These are phyloP conservation scores for Lepidocyrtoides sp. DNA, from an alignment of 2,888 invertebrate genomes.

Conservation along the genomic window DNA sequence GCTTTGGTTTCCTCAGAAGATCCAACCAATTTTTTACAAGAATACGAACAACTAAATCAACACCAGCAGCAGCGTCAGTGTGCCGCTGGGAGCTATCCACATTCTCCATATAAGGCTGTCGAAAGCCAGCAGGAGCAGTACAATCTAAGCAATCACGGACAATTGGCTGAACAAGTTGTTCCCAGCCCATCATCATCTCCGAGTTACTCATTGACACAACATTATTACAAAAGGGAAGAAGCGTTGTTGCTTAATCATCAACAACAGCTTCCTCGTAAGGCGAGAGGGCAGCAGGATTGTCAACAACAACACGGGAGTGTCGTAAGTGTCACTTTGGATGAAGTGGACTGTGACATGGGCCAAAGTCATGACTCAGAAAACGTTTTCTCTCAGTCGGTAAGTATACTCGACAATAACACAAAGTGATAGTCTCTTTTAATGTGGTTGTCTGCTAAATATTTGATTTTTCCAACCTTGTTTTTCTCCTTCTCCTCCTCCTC, in stretches of 20 bases:
- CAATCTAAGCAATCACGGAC: conserved; percentile 56
- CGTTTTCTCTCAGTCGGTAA: conserved; percentile 84
- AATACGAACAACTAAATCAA: neutral
- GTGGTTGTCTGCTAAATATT: neutral
- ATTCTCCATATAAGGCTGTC: conserved; percentile 49
- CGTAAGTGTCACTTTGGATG: conserved; percentile 77
- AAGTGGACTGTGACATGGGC: conserved; percentile 84
- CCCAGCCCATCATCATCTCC: conserved; percentile 52
- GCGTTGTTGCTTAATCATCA: conserved; percentile 62
- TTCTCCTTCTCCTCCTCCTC: neutral
- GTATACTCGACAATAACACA: neutral
- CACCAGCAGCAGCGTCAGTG: conserved; percentile 34
- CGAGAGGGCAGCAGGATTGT: conserved; percentile 52
- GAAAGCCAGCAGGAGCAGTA: conserved; percentile 4
- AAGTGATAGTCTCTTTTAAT: neutral
- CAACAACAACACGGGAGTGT: conserved; percentile 61
- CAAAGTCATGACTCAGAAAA: conserved; percentile 85
- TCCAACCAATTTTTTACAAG: conserved; percentile 36
- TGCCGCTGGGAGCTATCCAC: conserved; percentile 26
- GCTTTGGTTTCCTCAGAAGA: conserved; percentile 39
- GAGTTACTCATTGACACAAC: conserved; percentile 63
- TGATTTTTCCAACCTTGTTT: neutral
- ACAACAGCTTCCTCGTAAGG: conserved; percentile 19
- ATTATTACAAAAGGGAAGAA: conserved; percentile 19
- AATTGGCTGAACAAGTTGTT: conserved; percentile 77